Evolutionary conservation across 2,113 vertebrate genomes (phyloP).

Genomic region (Chaetorhynchus papuensis): DNA sequence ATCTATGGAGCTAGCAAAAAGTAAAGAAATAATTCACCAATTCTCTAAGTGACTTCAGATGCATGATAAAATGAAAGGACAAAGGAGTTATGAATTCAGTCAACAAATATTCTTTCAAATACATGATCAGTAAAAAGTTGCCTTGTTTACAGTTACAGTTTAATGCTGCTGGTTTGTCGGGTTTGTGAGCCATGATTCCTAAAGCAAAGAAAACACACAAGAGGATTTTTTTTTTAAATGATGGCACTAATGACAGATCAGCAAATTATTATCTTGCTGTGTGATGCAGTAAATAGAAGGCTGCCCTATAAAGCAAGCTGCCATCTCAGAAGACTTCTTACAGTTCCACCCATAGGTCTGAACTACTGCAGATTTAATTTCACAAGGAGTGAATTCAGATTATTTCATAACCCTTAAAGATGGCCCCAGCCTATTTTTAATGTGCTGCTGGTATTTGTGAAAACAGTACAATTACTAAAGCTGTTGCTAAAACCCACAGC

Average conservation of each 20-base stretch:
- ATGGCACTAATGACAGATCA: slow-evolving; percentile 46
- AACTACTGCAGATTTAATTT: slow-evolving; percentile 63
- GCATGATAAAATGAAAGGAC: not conserved
- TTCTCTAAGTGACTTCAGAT: not conserved
- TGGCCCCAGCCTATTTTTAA: slow-evolving; percentile 60
- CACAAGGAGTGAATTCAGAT: slow-evolving; percentile 59
- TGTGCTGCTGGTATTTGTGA: slow-evolving; percentile 54
- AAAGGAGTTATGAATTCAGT: not conserved
- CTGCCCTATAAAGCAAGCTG: slow-evolving; percentile 47
- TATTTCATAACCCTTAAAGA: slow-evolving; percentile 63
- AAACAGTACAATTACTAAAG: slow-evolving; percentile 62
- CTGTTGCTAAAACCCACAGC: slow-evolving; percentile 61
- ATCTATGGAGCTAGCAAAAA: not conserved
- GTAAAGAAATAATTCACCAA: not conserved
- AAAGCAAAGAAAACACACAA: not conserved
- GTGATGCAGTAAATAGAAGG: slow-evolving; percentile 41
- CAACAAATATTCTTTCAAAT: not conserved
- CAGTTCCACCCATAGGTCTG: slow-evolving; percentile 42
- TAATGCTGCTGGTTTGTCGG: not conserved
- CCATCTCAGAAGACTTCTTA: slow-evolving; percentile 62
- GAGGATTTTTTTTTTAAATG: not conserved
- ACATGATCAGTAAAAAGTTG: not conserved
- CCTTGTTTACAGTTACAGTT: not conserved
- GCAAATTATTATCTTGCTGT: slow-evolving; percentile 42
- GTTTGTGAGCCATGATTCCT: not conserved